Evolutionary conservation across 2,888 invertebrate species (phyloP).

Genomic region (Mylabris sibirica): DNA sequence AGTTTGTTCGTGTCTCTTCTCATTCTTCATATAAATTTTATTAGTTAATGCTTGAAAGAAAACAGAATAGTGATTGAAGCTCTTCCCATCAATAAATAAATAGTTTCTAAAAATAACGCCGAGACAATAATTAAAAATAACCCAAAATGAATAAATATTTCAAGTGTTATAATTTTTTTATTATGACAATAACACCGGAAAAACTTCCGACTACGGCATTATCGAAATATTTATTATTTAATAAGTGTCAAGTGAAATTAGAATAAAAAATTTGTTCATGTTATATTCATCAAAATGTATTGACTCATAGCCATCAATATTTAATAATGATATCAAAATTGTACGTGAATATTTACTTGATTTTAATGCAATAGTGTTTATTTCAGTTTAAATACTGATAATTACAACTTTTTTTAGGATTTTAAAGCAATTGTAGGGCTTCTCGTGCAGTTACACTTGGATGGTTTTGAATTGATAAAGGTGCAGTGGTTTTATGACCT

Average conservation of each 20-base stretch:
- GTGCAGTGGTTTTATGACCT: conserved; percentile 1
- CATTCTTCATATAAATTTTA: neutral
- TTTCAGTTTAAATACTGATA: neutral
- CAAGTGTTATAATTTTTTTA: neutral
- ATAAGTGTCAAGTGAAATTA: conserved; percentile 1
- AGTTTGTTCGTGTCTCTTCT: neutral
- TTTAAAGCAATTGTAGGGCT: neutral
- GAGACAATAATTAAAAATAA: neutral
- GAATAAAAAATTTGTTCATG: neutral
- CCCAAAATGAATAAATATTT: neutral
- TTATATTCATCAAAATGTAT: neutral
- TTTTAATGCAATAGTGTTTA: neutral
- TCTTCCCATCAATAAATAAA: neutral
- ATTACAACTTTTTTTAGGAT: neutral
- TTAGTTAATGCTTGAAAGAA: neutral
- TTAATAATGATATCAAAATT: conserved; percentile 2
- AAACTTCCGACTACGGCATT: neutral
- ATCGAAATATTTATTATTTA: neutral
- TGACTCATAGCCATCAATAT: neutral
- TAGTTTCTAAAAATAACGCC: neutral
- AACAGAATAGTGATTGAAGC: neutral
- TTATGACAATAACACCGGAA: neutral
- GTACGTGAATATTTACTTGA: neutral
- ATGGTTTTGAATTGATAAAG: neutral
- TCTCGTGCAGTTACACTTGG: neutral